phyloP scores from a whole-genome alignment of 2,113 vertebrate genomes.

The Ictalurus furcatus region DNA sequence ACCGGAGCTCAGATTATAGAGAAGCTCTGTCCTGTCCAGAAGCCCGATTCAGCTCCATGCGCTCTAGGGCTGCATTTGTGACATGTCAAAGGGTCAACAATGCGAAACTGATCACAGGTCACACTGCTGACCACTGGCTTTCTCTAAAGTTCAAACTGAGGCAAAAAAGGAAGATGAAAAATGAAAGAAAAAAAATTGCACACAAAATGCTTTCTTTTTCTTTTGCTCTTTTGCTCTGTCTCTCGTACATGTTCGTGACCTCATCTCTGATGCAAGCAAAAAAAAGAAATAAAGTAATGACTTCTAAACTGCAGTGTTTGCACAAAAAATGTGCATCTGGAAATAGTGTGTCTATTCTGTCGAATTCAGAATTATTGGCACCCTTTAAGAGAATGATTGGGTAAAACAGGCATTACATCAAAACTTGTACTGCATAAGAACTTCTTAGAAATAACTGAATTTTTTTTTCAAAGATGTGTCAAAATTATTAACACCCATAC shows the following conservation, averaged over 20 bases:
- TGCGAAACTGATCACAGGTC: slow-evolving; percentile 20
- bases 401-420: background rate
- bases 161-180: slow-evolving; percentile 1
- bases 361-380: background rate
- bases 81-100: slow-evolving; percentile 28
- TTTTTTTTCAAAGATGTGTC: background rate
- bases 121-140: slow-evolving; percentile 14
- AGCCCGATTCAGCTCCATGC: background rate
- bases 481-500: background rate
- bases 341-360: background rate
- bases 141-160: background rate
- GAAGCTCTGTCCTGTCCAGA: background rate
- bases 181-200: background rate
- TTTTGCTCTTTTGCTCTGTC: background rate
- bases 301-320: background rate
- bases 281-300: background rate
- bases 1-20: slow-evolving; percentile 23
- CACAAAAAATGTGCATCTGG: background rate
- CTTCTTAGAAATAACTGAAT: background rate
- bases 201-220: slow-evolving; percentile 1
- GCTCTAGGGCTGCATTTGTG: slow-evolving; percentile 21
- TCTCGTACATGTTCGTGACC: background rate
- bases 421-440: background rate
- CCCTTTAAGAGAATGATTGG: background rate
- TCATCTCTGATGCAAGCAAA: background rate